Evolutionary conservation across 2,888 invertebrate genomes (phyloP).

Genomic region (Sturmia bella): DNA sequence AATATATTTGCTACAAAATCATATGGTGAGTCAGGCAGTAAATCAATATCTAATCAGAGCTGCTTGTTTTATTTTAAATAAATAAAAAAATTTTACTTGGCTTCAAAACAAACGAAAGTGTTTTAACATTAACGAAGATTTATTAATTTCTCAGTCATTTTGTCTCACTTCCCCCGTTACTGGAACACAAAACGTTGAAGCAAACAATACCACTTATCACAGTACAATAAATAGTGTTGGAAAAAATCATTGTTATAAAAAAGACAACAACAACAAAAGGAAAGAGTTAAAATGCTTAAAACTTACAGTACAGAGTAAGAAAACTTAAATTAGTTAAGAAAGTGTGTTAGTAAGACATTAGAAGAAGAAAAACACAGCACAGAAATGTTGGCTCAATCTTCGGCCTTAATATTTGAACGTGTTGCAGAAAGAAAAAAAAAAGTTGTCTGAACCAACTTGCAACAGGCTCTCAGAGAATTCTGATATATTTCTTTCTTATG

Average conservation of each 20-base stretch:
- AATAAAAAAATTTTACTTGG: background rate
- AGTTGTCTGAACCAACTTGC: no score
- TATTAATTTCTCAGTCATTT: conserved; percentile 63
- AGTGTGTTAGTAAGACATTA: conserved; percentile 1
- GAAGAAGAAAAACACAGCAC: background rate
- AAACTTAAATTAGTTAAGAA: conserved; percentile 19
- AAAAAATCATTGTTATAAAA: background rate
- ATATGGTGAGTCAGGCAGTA: no score
- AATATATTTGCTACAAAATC: no score
- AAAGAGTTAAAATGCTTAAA: conserved; percentile 27
- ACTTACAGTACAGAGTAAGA: background rate
- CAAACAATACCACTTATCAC: conserved; percentile 62
- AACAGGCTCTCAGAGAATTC: no score
- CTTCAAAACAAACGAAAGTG: conserved; percentile 12
- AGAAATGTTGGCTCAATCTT: conserved; percentile 30
- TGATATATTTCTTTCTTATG: background rate
- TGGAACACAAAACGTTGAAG: conserved; percentile 22
- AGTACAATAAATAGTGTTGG: conserved; percentile 41
- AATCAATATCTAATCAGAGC: no score
- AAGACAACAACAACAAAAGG: conserved; percentile 26
- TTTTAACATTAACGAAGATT: conserved; percentile 51
- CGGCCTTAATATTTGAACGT: conserved; percentile 29
- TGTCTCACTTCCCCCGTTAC: conserved; percentile 27
- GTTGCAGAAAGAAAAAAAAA: no score
- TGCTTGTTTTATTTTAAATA: no score